phyloP scores from a whole-genome alignment of 2,113 vertebrate genomes.

The Panthera tigris region DNA sequence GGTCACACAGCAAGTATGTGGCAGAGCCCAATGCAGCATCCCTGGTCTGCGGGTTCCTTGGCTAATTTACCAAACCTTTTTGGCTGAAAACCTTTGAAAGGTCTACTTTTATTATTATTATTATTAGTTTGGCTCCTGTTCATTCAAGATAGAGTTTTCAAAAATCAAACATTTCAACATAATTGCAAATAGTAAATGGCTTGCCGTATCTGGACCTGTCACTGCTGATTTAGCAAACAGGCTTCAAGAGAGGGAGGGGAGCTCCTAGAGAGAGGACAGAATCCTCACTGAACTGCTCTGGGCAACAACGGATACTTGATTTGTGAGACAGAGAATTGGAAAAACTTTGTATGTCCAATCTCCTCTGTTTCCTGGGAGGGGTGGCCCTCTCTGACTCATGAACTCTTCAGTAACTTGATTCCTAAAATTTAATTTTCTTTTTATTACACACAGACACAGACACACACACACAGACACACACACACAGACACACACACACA shows the following conservation, averaged over 20 bases:
- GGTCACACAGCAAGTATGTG: slow-evolving; percentile 1
- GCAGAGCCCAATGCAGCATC: neutral
- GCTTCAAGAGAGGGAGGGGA: neutral
- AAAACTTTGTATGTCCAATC: neutral
- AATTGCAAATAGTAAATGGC: slow-evolving; percentile 68
- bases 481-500: neutral
- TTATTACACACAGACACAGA: neutral
- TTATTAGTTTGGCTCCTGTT: slow-evolving; percentile 45
- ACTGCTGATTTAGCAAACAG: slow-evolving; percentile 42
- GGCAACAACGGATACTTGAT: neutral
- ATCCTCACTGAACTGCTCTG: neutral
- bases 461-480: neutral
- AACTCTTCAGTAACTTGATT: neutral
- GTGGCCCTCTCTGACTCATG: neutral
- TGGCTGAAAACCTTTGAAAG: slow-evolving; percentile 35
- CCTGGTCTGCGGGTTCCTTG: neutral
- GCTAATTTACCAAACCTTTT: neutral
- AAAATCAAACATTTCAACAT: slow-evolving; percentile 62
- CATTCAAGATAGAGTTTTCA: slow-evolving; percentile 41
- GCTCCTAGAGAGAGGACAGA: neutral
- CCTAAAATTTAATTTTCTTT: slow-evolving; percentile 35
- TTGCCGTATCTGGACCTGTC: slow-evolving; percentile 29
- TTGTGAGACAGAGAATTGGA: neutral
- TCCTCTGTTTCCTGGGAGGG: neutral
- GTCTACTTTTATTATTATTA: neutral